These are phyloP conservation scores for Coleophora flavipennella DNA, from an alignment of 2,888 invertebrate species.

Conservation along the genomic window DNA sequence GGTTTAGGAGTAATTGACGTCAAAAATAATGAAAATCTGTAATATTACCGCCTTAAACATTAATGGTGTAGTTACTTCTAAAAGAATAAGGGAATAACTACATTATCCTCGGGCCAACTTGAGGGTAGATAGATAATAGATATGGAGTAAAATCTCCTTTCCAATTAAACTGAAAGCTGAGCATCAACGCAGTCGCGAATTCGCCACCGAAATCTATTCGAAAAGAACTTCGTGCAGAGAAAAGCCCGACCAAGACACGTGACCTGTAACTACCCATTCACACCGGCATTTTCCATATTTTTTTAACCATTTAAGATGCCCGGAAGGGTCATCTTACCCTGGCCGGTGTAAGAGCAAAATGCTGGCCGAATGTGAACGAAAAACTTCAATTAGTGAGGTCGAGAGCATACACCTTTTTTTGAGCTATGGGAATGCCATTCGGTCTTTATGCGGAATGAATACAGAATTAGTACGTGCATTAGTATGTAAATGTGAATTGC, in stretches of 20 bases:
- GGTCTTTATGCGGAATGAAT: conserved; percentile 7
- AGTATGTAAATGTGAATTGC: neutral
- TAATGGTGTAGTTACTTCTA: no score
- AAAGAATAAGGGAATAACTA: no score
- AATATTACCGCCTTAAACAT: no score
- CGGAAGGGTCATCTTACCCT: conserved; percentile 7
- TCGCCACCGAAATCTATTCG: no score
- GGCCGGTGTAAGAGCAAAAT: conserved; percentile 7
- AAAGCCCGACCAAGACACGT: conserved; percentile 5
- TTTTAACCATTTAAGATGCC: conserved; percentile 2
- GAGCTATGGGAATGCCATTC: conserved; percentile 2
- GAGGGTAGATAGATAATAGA: no score
- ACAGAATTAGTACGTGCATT: conserved; percentile 7
- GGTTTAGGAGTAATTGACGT: no score
- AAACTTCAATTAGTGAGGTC: conserved; percentile 28
- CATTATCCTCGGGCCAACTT: no score
- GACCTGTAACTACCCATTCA: conserved; percentile 8
- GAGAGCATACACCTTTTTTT: conserved; percentile 8
- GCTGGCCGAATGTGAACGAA: conserved; percentile 15
- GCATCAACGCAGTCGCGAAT: no score
- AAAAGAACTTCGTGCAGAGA: conserved; percentile 8
- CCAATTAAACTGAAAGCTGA: no score
- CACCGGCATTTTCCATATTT: conserved; percentile 1
- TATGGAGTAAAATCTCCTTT: no score
- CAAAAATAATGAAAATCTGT: no score